phyloP scores from a whole-genome alignment of 92 coral and sea anemone genomes.

The Phenganax stokvisi region DNA sequence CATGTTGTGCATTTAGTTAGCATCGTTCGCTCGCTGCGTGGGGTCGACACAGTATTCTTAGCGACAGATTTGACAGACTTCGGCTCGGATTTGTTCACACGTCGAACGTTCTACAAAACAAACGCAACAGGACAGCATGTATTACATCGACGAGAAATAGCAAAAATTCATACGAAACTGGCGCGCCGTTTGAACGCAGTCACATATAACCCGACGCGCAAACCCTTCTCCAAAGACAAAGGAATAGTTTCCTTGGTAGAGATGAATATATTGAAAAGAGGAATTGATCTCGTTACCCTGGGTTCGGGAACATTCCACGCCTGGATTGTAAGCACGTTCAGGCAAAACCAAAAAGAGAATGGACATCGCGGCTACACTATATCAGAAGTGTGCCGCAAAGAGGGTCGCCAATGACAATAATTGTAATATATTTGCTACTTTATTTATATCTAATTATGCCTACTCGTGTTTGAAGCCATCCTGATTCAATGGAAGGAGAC shows the following conservation, averaged over 20 bases:
- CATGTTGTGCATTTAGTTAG: constrained; percentile 53
- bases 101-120: constrained; percentile 52
- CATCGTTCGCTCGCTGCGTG: constrained; percentile 47
- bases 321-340: constrained; percentile 76
- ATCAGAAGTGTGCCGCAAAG: constrained; percentile 27
- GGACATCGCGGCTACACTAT: constrained; percentile 28
- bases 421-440: not conserved
- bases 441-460: too few species aligned
- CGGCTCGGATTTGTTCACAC: constrained; percentile 73
- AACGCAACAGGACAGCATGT: constrained; percentile 30
- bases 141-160: constrained; percentile 41
- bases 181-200: constrained; percentile 52
- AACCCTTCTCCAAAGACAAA: constrained; percentile 61
- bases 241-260: constrained; percentile 87
- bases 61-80: constrained; percentile 80
- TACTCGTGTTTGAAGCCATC: too few species aligned
- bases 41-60: constrained; percentile 56
- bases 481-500: too few species aligned
- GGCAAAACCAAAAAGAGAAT: constrained; percentile 42
- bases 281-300: constrained; percentile 69
- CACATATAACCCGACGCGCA: constrained; percentile 46
- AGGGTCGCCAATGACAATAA: not conserved
- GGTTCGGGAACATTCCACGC: constrained; percentile 92
- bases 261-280: constrained; percentile 71
- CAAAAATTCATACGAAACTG: constrained; percentile 47